Conservation (phyloP, 2,888 invertebrate genomes). For the Hemithea aestivaria region DNA sequence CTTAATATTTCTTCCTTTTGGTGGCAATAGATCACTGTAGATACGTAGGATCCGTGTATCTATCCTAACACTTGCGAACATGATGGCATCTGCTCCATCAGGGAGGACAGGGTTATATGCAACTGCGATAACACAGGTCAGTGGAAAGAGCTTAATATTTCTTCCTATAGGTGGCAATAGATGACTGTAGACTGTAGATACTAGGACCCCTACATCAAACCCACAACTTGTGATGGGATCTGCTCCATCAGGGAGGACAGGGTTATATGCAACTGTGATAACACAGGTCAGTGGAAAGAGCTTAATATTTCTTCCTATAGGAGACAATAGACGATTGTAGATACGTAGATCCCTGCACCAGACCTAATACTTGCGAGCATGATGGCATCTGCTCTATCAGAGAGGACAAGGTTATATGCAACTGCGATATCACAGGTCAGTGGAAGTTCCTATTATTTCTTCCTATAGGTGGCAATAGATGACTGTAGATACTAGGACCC, state of each 20-base stretch:
- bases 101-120: slow-evolving; percentile 92
- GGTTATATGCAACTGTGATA: slow-evolving; percentile 93
- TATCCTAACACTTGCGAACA: slow-evolving; percentile 95
- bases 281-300: slow-evolving; percentile 84
- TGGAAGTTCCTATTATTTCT: too few species aligned
- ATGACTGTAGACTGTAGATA: slow-evolving; percentile 92
- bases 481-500: slow-evolving; percentile 94
- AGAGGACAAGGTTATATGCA: slow-evolving; percentile 92
- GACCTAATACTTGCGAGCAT: slow-evolving; percentile 95
- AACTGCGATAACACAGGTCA: slow-evolving; percentile 91
- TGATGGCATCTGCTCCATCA: slow-evolving; percentile 93
- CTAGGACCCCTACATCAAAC: slow-evolving; percentile 91
- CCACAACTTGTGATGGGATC: slow-evolving; percentile 93
- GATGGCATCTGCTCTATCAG: slow-evolving; percentile 94
- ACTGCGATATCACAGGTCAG: slow-evolving; percentile 89
- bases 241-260: slow-evolving; percentile 94
- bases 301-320: slow-evolving; percentile 59
- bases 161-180: slow-evolving; percentile 82
- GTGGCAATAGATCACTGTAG: slow-evolving; percentile 94
- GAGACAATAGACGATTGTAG: slow-evolving; percentile 94
- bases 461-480: slow-evolving; percentile 93
- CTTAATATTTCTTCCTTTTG: background rate
- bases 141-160: too few species aligned
- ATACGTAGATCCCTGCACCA: slow-evolving; percentile 92
- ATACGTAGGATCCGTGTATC: slow-evolving; percentile 91